These are phyloP conservation scores for Drosophila willistoni DNA, from an alignment of 1,140 invertebrate genomes.

Conservation along the genomic window DNA sequence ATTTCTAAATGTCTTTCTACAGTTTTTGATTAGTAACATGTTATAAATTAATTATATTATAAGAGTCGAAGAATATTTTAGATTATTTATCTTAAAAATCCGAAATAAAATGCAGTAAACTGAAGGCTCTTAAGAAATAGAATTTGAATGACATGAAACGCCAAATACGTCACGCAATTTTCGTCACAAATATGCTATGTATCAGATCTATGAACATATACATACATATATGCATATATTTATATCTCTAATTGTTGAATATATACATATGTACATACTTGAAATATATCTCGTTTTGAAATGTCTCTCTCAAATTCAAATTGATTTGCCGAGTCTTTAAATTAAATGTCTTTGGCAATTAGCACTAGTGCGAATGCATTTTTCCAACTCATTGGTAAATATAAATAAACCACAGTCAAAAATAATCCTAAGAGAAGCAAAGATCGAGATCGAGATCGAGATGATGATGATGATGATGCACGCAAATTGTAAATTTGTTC, in stretches of 20 bases:
- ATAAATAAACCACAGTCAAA: slow-evolving; percentile 53
- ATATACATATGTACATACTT: too few species aligned
- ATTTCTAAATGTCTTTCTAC: too few species aligned
- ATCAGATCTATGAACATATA: too few species aligned
- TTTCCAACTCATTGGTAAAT: slow-evolving; percentile 52
- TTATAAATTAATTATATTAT: too few species aligned
- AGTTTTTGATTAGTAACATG: too few species aligned
- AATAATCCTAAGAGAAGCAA: not conserved
- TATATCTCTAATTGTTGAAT: not conserved
- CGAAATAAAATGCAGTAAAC: too few species aligned
- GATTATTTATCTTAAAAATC: too few species aligned
- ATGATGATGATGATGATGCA: slow-evolving; percentile 34
- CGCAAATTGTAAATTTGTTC: slow-evolving; percentile 30
- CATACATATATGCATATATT: not conserved
- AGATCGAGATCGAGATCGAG: not conserved
- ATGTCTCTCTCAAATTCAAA: not conserved
- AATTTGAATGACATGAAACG: too few species aligned
- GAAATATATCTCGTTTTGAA: not conserved
- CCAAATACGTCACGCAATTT: too few species aligned
- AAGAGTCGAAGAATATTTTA: too few species aligned
- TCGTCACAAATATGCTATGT: too few species aligned
- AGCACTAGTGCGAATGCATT: slow-evolving; percentile 48
- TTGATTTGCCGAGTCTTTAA: slow-evolving; percentile 28
- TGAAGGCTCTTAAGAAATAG: too few species aligned
- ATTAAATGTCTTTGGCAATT: slow-evolving; percentile 69